phyloP scores from a whole-genome alignment of 2,797 vertebrate species.

The Typhlichthys eigenmanni region DNA sequence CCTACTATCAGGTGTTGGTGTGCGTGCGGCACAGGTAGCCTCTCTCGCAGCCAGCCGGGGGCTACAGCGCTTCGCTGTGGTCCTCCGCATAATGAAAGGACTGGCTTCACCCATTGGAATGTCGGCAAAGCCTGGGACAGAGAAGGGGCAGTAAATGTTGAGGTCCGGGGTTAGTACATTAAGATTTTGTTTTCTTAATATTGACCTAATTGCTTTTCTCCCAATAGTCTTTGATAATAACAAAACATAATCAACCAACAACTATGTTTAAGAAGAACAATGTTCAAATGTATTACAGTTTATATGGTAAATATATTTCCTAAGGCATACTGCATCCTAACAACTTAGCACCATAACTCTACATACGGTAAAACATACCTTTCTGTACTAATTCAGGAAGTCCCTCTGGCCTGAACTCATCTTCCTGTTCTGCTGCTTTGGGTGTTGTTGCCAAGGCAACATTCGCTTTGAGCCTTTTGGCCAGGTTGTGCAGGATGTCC shows the following conservation, averaged over 20 bases:
- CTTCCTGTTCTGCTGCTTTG: slow-evolving; percentile 41
- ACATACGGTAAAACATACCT: slow-evolving; percentile 67
- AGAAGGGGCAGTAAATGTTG: background rate
- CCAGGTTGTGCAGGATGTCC: slow-evolving; percentile 72
- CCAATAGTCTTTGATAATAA: no score
- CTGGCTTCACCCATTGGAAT: slow-evolving; percentile 81
- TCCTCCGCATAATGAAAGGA: slow-evolving; percentile 81
- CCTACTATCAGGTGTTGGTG: slow-evolving; percentile 78
- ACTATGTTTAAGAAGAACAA: no score
- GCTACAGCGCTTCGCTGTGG: slow-evolving; percentile 76
- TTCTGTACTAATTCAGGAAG: slow-evolving; percentile 85
- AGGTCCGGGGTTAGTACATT: background rate
- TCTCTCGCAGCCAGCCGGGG: slow-evolving; percentile 61
- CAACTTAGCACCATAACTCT: no score
- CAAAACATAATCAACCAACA: no score
- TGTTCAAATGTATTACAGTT: no score
- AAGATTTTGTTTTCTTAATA: no score
- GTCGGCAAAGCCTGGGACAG: slow-evolving; percentile 81
- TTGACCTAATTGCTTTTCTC: no score
- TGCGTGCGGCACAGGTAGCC: slow-evolving; percentile 16
- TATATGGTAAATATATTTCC: no score
- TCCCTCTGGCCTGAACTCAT: slow-evolving; percentile 78
- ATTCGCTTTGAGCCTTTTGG: slow-evolving; percentile 72
- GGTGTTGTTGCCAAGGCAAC: slow-evolving; percentile 22
- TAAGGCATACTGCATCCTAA: no score